Evolutionary conservation across 1,140 invertebrate genomes (phyloP).

Genomic region (Kradibia gibbosae): DNA sequence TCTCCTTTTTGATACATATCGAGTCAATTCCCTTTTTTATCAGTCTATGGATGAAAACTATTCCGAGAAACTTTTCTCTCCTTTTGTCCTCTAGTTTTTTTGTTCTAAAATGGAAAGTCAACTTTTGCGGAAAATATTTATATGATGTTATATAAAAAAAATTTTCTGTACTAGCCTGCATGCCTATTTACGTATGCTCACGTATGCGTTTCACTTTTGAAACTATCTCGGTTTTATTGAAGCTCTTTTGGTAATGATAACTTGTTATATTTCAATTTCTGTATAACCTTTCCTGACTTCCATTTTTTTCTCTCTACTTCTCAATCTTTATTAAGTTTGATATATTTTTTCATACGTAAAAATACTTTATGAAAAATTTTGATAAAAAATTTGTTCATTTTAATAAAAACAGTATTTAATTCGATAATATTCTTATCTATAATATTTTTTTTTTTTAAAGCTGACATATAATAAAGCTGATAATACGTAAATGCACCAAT

Average conservation of each 20-base stretch:
- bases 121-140: not conserved
- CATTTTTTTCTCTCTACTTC: not conserved
- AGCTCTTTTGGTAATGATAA: not conserved
- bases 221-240: slow-evolving; percentile 15
- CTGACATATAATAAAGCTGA: too few relatives aligned
- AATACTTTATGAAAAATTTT: not conserved
- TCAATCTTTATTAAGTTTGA: not conserved
- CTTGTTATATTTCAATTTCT: not conserved
- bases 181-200: not conserved
- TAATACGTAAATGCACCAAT: too few relatives aligned
- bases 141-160: slow-evolving; percentile 14
- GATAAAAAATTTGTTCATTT: too few relatives aligned
- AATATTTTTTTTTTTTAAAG: too few relatives aligned
- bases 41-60: not conserved
- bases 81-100: not conserved
- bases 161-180: not conserved
- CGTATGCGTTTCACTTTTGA: not conserved
- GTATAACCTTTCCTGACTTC: not conserved
- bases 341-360: not conserved
- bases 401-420: too few relatives aligned
- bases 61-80: not conserved
- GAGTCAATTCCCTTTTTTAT: not conserved
- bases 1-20: not conserved
- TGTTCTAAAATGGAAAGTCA: too few relatives aligned
- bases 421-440: too few relatives aligned